Conservation (phyloP, 2,888 invertebrate species). For the Pollenia amentaria region DNA sequence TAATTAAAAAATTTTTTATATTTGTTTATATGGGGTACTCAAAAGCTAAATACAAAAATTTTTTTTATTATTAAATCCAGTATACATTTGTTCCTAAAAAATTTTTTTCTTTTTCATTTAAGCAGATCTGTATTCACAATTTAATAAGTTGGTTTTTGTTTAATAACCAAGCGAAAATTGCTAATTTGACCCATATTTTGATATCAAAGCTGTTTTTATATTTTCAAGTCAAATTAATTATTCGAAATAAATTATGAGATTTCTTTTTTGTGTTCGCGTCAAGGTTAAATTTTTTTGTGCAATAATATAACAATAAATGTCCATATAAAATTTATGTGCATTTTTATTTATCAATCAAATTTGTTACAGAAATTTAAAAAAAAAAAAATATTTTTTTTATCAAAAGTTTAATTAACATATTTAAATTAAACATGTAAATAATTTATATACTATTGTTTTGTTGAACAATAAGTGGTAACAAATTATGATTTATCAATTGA, state of each 20-base stretch:
- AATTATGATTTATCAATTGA: constrained; percentile 34
- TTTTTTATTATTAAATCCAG: too few species aligned
- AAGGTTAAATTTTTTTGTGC: constrained; percentile 50
- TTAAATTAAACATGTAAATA: constrained; percentile 8
- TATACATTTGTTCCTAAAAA: too few species aligned
- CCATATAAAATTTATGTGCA: constrained; percentile 12
- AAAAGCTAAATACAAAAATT: too few species aligned
- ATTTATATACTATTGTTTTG: constrained; percentile 28
- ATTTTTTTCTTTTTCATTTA: not conserved
- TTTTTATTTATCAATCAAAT: constrained; percentile 51
- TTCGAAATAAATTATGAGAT: constrained; percentile 51
- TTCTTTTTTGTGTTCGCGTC: constrained; percentile 30
- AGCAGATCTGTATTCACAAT: not conserved
- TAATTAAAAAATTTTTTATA: too few species aligned
- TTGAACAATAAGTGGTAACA: constrained; percentile 16
- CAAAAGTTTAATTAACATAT: constrained; percentile 34
- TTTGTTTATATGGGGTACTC: too few species aligned
- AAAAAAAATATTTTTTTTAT: constrained; percentile 5
- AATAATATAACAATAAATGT: constrained; percentile 33
- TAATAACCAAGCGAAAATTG: not conserved
- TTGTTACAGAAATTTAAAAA: constrained; percentile 45
- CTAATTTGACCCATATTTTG: constrained; percentile 50
- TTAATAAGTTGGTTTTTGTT: constrained; percentile 9
- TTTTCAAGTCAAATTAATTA: constrained; percentile 29
- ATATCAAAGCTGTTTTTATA: not conserved